Conservation (phyloP, 2,797 vertebrate species). For the Hemitrygon akajei region DNA sequence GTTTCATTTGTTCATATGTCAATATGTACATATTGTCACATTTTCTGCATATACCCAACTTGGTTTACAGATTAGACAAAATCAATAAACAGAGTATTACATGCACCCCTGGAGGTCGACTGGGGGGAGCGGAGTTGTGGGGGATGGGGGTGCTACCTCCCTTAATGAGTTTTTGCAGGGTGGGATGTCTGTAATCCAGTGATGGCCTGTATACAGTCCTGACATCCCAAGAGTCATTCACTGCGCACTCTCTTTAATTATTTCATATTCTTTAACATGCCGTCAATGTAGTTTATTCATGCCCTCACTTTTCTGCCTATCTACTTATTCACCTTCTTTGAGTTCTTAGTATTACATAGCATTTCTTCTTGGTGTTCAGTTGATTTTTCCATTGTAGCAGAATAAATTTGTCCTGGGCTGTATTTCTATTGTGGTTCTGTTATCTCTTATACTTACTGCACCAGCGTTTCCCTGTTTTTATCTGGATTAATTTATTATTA, state of each 20-base stretch:
- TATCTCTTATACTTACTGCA: background rate
- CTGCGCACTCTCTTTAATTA: background rate
- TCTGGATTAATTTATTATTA: slow-evolving; percentile 35
- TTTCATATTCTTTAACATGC: background rate
- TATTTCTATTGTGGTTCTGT: background rate
- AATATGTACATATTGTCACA: too few species aligned
- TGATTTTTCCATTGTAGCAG: background rate
- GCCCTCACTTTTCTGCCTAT: background rate
- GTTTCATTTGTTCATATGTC: too few species aligned
- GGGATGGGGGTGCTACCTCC: too few species aligned
- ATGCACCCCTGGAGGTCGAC: too few species aligned
- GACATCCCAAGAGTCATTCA: too few species aligned
- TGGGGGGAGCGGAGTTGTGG: too few species aligned
- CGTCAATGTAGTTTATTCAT: background rate
- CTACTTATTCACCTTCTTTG: background rate
- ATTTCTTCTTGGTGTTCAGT: background rate
- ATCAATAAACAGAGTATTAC: too few species aligned
- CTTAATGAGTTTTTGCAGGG: too few species aligned
- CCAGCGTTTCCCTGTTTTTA: background rate
- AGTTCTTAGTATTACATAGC: background rate
- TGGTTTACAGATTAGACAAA: too few species aligned
- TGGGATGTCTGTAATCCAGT: too few species aligned
- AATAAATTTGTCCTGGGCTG: background rate
- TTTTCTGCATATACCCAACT: too few species aligned
- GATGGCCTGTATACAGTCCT: too few species aligned